A percentile compares a stretch with the other conserved stretches of the same genome.
phyloP scores from a whole-genome alignment of 2,888 invertebrate genomes.

The Alviniconcha strummeri region DNA sequence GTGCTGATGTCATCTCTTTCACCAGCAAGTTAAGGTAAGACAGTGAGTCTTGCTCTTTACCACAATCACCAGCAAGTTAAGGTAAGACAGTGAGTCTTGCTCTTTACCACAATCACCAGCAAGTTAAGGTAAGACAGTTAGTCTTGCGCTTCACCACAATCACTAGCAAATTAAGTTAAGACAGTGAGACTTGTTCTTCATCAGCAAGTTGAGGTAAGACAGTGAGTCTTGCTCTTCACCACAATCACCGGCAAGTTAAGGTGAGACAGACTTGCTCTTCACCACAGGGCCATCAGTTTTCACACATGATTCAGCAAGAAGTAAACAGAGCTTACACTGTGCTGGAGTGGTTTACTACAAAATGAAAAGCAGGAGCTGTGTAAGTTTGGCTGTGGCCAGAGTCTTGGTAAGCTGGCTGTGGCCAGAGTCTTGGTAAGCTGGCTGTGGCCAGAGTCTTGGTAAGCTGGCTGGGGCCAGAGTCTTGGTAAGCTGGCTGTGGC shows the following conservation, averaged over 20 bases:
- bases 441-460: no score
- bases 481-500: no score
- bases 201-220: no score
- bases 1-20: constrained; percentile 71
- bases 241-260: no score
- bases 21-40: constrained; percentile 66
- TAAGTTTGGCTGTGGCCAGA: no score
- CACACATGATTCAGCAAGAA: no score
- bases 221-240: neutral
- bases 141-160: constrained; percentile 57
- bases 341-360: neutral
- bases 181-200: neutral
- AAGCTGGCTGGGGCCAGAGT: no score
- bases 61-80: constrained; percentile 66
- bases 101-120: constrained; percentile 66
- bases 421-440: no score
- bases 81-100: constrained; percentile 48
- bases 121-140: constrained; percentile 59
- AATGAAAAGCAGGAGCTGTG: no score
- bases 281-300: neutral
- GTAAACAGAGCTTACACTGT: neutral
- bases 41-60: constrained; percentile 45
- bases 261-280: neutral
- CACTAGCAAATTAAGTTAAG: constrained; percentile 66
- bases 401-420: no score